Evolutionary conservation across 2,888 invertebrate species (phyloP).

Genomic region (Aromia moschata): DNA sequence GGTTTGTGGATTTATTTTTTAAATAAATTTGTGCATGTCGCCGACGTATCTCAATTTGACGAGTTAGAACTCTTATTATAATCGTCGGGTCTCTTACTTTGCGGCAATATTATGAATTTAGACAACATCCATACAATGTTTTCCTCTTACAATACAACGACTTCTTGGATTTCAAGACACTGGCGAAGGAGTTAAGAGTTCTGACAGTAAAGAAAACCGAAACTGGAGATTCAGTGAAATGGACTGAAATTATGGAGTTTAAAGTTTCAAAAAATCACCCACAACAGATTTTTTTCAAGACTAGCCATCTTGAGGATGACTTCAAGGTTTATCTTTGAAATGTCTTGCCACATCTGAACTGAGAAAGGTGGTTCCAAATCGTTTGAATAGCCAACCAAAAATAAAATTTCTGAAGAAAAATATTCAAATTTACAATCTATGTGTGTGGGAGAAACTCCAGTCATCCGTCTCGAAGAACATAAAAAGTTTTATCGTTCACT

Average conservation of each 20-base stretch:
- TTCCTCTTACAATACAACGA: too few species aligned
- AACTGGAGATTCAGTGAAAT: too few species aligned
- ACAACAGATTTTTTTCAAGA: too few species aligned
- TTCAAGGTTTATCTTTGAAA: slow-evolving; percentile 26
- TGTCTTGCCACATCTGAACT: slow-evolving; percentile 13
- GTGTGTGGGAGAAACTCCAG: slow-evolving; percentile 21
- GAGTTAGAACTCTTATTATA: too few species aligned
- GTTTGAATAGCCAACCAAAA: slow-evolving; percentile 16
- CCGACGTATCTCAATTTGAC: too few species aligned
- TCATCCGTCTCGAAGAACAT: slow-evolving; percentile 20
- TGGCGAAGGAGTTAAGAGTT: too few species aligned
- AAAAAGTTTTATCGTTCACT: slow-evolving; percentile 28
- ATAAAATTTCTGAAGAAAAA: slow-evolving; percentile 24
- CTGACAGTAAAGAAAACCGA: too few species aligned
- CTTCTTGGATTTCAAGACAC: too few species aligned
- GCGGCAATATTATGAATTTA: background rate
- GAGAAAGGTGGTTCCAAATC: slow-evolving; percentile 24
- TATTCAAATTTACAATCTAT: slow-evolving; percentile 22
- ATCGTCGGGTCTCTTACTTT: too few species aligned
- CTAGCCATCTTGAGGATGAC: slow-evolving; percentile 23
- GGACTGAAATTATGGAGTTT: slow-evolving; percentile 20
- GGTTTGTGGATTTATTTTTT: too few species aligned
- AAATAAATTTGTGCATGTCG: too few species aligned
- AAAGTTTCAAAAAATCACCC: slow-evolving; percentile 23
- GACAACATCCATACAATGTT: background rate